These are phyloP conservation scores for Babyrousa celebensis DNA, from an alignment of 2,797 vertebrate species.

Conservation along the genomic window DNA sequence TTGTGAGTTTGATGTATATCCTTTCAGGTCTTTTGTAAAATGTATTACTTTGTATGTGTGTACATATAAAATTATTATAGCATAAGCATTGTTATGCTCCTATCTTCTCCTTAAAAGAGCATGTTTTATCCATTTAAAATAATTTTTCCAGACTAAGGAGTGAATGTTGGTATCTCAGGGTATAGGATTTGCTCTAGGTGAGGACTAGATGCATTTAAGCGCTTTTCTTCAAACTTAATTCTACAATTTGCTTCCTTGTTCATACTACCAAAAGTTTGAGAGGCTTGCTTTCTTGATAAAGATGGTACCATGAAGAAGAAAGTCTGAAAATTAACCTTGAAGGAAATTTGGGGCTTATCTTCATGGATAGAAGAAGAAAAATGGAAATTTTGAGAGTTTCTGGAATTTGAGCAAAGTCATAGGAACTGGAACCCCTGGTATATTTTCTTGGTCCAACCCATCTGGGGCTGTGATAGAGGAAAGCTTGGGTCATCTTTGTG, in stretches of 20 bases:
- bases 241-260: constrained; percentile 1
- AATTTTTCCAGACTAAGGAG: not conserved
- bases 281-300: constrained; percentile 35
- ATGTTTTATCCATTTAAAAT: not conserved
- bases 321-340: constrained; percentile 17
- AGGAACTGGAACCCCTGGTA: not conserved
- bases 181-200: not conserved
- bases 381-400: not conserved
- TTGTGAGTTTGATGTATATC: not conserved
- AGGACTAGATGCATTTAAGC: not conserved
- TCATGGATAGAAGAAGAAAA: not conserved
- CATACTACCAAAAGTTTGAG: not conserved
- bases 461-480: not conserved
- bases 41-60: not conserved
- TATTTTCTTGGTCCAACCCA: not conserved
- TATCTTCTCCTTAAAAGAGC: constrained; percentile 20
- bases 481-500: not conserved
- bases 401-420: not conserved
- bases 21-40: constrained; percentile 55
- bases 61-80: constrained; percentile 52
- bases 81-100: not conserved
- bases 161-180: not conserved
- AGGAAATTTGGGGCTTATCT: constrained; percentile 11
- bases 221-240: constrained; percentile 37
- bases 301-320: not conserved